phyloP scores from a whole-genome alignment of 1,140 invertebrate species.

The Calycopis cecrops region DNA sequence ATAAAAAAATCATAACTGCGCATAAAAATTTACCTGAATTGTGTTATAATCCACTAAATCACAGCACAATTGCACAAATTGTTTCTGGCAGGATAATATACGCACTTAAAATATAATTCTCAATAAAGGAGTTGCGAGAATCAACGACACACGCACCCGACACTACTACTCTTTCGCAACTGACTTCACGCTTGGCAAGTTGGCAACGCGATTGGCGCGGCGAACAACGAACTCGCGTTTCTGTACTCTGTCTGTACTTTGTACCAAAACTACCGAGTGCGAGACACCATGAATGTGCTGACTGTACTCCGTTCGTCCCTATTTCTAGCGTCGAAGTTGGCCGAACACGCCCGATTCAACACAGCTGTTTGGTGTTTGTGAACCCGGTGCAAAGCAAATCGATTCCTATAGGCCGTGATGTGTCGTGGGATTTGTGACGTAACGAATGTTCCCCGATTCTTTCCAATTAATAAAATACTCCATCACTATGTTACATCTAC shows the following conservation, averaged over 20 bases:
- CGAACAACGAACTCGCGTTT: slow-evolving; percentile 27
- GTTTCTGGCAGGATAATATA: slow-evolving; percentile 17
- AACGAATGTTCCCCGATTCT: slow-evolving; percentile 14
- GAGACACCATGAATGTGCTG: no score
- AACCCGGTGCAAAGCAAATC: slow-evolving; percentile 41
- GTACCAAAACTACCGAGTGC: slow-evolving; percentile 2
- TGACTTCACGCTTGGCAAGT: slow-evolving; percentile 18
- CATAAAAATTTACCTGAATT: not conserved
- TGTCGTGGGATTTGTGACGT: slow-evolving; percentile 29
- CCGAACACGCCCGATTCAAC: slow-evolving; percentile 40
- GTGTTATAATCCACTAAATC: not conserved
- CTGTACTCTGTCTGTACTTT: slow-evolving; percentile 14
- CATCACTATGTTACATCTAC: no score
- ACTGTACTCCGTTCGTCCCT: not conserved
- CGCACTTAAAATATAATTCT: slow-evolving; percentile 21
- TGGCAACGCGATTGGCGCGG: slow-evolving; percentile 7
- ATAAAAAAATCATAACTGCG: not conserved
- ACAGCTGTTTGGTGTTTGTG: slow-evolving; percentile 68
- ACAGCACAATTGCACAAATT: slow-evolving; percentile 1
- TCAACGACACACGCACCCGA: slow-evolving; percentile 16
- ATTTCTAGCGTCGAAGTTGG: slow-evolving; percentile 41
- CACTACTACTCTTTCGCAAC: slow-evolving; percentile 22
- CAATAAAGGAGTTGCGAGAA: not conserved
- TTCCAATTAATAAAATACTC: not conserved
- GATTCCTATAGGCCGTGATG: slow-evolving; percentile 29